A percentile compares a stretch with the other conserved stretches of the same genome.
phyloP scores from a whole-genome alignment of 2,888 invertebrate species.

The Hemaris fuciformis region DNA sequence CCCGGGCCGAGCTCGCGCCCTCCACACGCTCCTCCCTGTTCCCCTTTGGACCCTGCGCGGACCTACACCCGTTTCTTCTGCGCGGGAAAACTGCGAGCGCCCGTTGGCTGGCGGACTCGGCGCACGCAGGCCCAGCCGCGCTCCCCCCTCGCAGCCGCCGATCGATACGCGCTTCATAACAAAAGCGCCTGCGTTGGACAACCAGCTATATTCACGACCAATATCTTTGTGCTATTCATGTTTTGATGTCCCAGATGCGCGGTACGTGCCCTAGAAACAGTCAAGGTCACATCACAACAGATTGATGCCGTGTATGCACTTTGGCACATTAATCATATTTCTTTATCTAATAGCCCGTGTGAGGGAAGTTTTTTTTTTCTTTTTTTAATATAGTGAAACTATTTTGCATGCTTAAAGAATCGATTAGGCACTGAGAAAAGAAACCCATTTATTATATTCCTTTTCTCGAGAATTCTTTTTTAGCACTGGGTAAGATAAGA shows the following conservation, averaged over 20 bases:
- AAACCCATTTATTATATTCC: too few relatives aligned
- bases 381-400: too few relatives aligned
- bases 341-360: background rate
- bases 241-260: constrained; percentile 54
- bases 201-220: constrained; percentile 25
- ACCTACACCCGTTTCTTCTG: constrained; percentile 40
- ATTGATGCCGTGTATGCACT: background rate
- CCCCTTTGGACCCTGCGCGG: constrained; percentile 35
- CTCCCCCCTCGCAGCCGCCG: constrained; percentile 9
- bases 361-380: too few relatives aligned
- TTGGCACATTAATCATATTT: background rate
- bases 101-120: constrained; percentile 7
- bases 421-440: too few relatives aligned
- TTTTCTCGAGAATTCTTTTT: too few relatives aligned
- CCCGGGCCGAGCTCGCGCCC: constrained; percentile 56
- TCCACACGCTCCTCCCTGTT: constrained; percentile 42
- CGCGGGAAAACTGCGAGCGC: constrained; percentile 31
- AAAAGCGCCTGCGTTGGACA: constrained; percentile 33
- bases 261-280: constrained; percentile 41
- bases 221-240: constrained; percentile 32
- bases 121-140: constrained; percentile 27
- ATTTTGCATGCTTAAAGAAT: too few relatives aligned
- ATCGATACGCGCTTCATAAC: constrained; percentile 32
- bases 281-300: constrained; percentile 45
- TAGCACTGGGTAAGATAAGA: too few relatives aligned